phyloP scores from a whole-genome alignment of 2,888 invertebrate species.

The Epicampocera succincta region DNA sequence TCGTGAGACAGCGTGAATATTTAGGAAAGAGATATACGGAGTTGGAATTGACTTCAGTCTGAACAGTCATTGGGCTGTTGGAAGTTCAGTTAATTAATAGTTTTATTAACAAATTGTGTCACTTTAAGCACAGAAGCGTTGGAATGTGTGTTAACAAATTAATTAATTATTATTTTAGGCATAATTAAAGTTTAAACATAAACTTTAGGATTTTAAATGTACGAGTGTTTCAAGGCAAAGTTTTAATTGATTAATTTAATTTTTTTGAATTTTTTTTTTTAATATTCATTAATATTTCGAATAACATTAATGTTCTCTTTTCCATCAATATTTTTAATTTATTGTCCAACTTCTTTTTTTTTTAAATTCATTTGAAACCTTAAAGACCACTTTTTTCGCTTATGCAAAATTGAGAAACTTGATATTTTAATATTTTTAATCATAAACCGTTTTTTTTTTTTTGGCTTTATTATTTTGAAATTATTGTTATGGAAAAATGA shows the following conservation, averaged over 20 bases:
- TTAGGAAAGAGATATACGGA: background rate
- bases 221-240: too few relatives aligned
- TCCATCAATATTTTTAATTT: too few relatives aligned
- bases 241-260: too few relatives aligned
- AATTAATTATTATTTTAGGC: background rate
- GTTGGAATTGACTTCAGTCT: background rate
- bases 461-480: constrained; percentile 17
- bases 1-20: background rate
- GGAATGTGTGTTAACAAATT: constrained; percentile 3
- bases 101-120: constrained; percentile 18
- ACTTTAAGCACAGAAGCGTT: constrained; percentile 1
- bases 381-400: too few relatives aligned
- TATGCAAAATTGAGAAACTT: too few relatives aligned
- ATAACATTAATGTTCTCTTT: too few relatives aligned
- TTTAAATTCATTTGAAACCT: too few relatives aligned
- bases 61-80: background rate
- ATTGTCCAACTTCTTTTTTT: too few relatives aligned
- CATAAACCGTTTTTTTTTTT: background rate
- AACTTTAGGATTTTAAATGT: too few relatives aligned
- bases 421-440: constrained; percentile 5
- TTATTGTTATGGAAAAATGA: constrained; percentile 62
- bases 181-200: background rate
- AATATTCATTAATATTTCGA: too few relatives aligned
- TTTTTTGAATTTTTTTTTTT: too few relatives aligned
- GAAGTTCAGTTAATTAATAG: constrained; percentile 10